Percentiles rank a stretch among this genome's conserved stretches.
Conservation (phyloP, 1,140 invertebrate genomes). For the Brachionus rotundiformis region DNA sequence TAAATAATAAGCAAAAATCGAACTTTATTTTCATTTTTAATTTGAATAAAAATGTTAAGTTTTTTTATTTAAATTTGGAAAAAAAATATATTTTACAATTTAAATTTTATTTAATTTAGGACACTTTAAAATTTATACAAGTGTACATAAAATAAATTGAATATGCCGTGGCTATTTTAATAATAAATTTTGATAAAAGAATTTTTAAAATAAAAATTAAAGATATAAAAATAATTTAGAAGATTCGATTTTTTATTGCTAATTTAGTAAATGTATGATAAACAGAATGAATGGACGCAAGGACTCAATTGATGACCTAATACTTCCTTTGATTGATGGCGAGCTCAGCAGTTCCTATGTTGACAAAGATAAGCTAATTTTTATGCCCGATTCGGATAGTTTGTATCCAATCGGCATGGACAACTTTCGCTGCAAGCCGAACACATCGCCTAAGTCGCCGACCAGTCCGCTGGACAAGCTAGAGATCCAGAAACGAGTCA, state of each 20-base stretch:
- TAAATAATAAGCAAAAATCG: neutral
- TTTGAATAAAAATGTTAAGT: neutral
- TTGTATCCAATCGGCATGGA: slow-evolving; percentile 43
- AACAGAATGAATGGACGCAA: neutral
- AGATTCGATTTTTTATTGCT: neutral
- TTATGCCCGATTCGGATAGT: neutral
- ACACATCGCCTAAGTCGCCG: neutral
- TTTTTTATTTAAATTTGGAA: neutral
- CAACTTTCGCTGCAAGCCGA: slow-evolving; percentile 1
- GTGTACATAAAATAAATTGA: neutral
- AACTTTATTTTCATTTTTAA: neutral
- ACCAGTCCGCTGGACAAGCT: neutral
- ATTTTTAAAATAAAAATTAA: neutral
- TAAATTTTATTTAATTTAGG: neutral
- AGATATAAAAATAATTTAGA: neutral
- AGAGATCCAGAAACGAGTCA: neutral
- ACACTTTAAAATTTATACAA: no score
- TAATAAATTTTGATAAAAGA: neutral
- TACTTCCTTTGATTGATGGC: neutral
- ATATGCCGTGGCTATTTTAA: neutral
- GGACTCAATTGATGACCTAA: neutral
- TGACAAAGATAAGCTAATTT: neutral
- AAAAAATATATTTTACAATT: neutral
- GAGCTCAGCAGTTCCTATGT: neutral
- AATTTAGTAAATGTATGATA: neutral